phyloP scores from a whole-genome alignment of 2,888 invertebrate genomes.

The Hybos culiciformis region DNA sequence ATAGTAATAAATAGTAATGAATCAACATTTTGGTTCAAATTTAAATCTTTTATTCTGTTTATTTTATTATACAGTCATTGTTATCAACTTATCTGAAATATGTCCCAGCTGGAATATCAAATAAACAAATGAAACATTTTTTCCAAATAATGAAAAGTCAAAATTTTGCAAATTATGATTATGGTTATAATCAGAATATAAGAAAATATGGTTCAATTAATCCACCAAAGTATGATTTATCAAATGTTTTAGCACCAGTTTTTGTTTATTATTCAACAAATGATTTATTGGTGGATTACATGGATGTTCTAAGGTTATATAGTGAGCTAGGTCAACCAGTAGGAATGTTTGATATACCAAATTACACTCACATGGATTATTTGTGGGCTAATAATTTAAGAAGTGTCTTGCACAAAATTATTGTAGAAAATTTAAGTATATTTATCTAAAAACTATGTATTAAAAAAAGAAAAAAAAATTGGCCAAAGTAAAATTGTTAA shows the following conservation, averaged over 20 bases:
- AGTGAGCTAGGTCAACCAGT: conserved; percentile 29
- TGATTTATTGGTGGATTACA: conserved; percentile 41
- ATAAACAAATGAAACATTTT: conserved; percentile 40
- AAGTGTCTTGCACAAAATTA: not conserved
- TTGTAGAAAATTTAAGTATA: too few relatives aligned
- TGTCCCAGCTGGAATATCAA: conserved; percentile 43
- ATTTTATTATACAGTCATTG: conserved; percentile 36
- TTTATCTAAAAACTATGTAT: too few relatives aligned
- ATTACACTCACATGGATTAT: conserved; percentile 53
- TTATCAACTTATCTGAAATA: conserved; percentile 46
- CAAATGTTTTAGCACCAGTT: conserved; percentile 36
- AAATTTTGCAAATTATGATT: conserved; percentile 39
- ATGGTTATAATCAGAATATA: conserved; percentile 35
- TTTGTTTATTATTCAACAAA: conserved; percentile 41
- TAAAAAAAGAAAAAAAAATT: too few relatives aligned
- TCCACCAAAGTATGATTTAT: conserved; percentile 39
- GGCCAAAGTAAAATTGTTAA: too few relatives aligned
- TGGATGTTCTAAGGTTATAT: conserved; percentile 21
- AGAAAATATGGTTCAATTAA: conserved; percentile 36
- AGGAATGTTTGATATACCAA: conserved; percentile 37
- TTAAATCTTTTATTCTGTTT: not conserved
- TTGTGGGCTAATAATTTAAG: conserved; percentile 44
- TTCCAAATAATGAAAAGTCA: conserved; percentile 32
- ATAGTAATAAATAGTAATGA: conserved; percentile 27
- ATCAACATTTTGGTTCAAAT: conserved; percentile 1